Conservation (phyloP, 1,140 invertebrate genomes). For the Globodera rostochiensis region DNA sequence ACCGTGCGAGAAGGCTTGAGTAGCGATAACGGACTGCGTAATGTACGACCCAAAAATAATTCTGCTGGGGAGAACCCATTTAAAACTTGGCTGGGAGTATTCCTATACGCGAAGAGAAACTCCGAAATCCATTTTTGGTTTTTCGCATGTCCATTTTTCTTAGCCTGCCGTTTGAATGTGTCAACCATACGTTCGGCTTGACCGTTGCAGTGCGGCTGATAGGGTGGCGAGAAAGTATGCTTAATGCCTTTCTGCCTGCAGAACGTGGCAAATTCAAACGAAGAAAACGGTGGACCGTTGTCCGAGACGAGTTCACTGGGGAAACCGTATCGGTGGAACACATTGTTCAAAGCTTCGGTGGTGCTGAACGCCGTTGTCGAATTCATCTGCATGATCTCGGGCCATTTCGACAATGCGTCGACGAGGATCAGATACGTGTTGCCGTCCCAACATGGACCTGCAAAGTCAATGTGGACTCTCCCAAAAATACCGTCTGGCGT, state of each 20-base stretch:
- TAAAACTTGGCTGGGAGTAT: slow-evolving; percentile 16
- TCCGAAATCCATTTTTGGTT: slow-evolving; percentile 17
- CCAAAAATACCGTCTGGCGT: background rate
- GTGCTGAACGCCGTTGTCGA: background rate
- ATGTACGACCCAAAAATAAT: slow-evolving; percentile 19
- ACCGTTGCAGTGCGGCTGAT: slow-evolving; percentile 28
- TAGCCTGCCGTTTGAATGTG: slow-evolving; percentile 16
- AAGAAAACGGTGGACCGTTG: slow-evolving; percentile 22
- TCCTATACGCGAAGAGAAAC: slow-evolving; percentile 12
- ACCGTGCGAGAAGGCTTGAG: background rate
- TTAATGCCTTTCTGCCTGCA: slow-evolving; percentile 27
- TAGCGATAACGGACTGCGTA: slow-evolving; percentile 21
- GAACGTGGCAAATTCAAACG: background rate
- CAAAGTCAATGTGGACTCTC: background rate
- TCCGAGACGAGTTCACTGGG: background rate
- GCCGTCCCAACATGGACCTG: background rate
- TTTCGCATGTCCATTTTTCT: slow-evolving; percentile 16
- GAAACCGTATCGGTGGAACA: slow-evolving; percentile 6
- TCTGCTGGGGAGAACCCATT: slow-evolving; percentile 19
- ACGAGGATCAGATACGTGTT: slow-evolving; percentile 1
- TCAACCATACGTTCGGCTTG: slow-evolving; percentile 14
- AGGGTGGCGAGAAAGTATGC: slow-evolving; percentile 14
- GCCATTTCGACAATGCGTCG: slow-evolving; percentile 20
- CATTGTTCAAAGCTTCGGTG: background rate
- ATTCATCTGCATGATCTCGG: background rate